A percentile compares a stretch with the other conserved stretches of the same genome.
phyloP scores from a whole-genome alignment of 1,140 invertebrate species.

The Eupristina koningsbergeri region DNA sequence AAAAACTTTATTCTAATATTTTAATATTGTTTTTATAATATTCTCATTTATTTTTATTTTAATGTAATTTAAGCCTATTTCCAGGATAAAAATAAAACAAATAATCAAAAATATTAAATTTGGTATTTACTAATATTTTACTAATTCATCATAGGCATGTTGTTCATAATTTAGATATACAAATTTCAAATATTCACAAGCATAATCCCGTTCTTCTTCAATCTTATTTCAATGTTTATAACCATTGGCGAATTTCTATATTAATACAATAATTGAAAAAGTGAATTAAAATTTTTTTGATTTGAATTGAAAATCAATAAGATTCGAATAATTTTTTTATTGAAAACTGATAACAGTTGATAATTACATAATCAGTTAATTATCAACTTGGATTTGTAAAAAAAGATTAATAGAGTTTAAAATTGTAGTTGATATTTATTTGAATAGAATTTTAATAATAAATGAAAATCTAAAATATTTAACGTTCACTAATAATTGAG shows the following conservation, averaged over 20 bases:
- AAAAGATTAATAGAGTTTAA: neutral
- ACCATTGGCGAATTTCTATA: too few species aligned
- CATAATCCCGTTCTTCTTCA: neutral
- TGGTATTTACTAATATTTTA: constrained; percentile 34
- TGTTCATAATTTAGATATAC: constrained; percentile 13
- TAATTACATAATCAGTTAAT: neutral
- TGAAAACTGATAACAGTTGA: constrained; percentile 10
- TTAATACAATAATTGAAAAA: neutral
- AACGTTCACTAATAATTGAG: too few species aligned
- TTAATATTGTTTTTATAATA: too few species aligned
- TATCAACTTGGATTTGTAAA: neutral
- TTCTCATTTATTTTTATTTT: too few species aligned
- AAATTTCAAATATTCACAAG: neutral
- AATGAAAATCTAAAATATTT: too few species aligned
- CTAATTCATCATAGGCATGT: neutral
- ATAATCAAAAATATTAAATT: constrained; percentile 9
- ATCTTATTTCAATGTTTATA: too few species aligned
- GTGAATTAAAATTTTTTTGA: neutral
- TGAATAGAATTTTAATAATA: neutral
- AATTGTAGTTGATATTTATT: neutral
- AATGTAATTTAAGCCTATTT: too few species aligned
- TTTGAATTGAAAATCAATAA: neutral
- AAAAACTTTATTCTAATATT: too few species aligned
- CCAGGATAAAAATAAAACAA: neutral
- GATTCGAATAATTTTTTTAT: neutral